These are phyloP conservation scores for Parus major DNA, from an alignment of 2,113 vertebrate genomes.

Conservation along the genomic window DNA sequence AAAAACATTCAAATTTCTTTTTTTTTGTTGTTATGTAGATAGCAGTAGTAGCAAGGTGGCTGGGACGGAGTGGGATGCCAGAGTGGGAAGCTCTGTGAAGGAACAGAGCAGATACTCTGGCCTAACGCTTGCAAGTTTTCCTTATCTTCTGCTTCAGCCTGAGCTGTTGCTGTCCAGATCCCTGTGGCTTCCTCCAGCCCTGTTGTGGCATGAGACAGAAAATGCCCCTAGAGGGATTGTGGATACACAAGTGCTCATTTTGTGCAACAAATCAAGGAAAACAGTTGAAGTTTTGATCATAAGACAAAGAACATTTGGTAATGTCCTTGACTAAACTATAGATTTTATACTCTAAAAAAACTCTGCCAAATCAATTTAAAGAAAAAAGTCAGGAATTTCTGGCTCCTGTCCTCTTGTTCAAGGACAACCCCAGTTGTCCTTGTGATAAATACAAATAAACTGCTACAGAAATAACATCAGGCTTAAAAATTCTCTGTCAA, in stretches of 20 bases:
- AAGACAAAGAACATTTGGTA: neutral
- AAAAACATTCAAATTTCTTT: neutral
- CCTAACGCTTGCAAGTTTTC: neutral
- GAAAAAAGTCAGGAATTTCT: neutral
- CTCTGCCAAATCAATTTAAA: neutral
- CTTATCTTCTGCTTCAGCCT: neutral
- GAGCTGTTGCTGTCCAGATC: neutral
- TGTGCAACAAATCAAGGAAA: neutral
- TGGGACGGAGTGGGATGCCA: neutral
- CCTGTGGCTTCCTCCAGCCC: neutral
- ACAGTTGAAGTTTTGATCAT: neutral
- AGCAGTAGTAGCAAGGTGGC: neutral
- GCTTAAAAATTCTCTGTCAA: neutral
- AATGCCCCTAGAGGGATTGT: neutral
- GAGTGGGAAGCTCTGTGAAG: neutral
- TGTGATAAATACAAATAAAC: neutral
- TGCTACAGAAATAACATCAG: conserved; percentile 5
- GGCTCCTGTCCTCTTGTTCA: neutral
- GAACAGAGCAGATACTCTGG: neutral
- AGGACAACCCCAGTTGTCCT: neutral
- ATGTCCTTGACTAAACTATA: neutral
- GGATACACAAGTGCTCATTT: neutral
- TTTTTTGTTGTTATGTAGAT: neutral
- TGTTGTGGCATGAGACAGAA: neutral
- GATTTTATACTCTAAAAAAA: neutral